These are phyloP conservation scores for Berghia stephanieae DNA, from an alignment of 1,140 invertebrate species.

Conservation along the genomic window DNA sequence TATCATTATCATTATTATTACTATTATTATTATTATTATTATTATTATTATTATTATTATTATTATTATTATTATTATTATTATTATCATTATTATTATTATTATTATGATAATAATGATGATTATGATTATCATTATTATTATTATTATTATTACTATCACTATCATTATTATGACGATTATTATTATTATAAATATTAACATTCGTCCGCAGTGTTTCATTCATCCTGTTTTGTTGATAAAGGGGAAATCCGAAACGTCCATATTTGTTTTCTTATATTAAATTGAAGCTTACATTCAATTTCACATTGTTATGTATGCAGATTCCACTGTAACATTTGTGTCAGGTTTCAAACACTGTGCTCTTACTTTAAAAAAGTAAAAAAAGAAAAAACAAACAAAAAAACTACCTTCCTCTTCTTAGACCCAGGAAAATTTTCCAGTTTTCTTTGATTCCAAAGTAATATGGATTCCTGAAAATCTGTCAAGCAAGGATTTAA, in stretches of 20 bases:
- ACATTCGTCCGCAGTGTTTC: not conserved
- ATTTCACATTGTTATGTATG: not conserved
- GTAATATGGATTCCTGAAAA: conserved; percentile 88
- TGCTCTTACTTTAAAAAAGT: not conserved
- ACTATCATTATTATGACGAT: not conserved
- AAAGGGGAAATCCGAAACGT: too few relatives aligned
- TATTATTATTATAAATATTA: not conserved
- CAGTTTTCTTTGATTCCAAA: conserved; percentile 88
- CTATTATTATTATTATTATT: too few relatives aligned
- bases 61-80: too few relatives aligned
- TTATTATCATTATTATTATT: too few relatives aligned
- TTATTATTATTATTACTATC: too few relatives aligned
- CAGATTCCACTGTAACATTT: not conserved
- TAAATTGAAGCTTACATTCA: not conserved
- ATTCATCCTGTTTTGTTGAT: too few relatives aligned
- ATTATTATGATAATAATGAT: too few relatives aligned
- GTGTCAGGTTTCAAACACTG: not conserved
- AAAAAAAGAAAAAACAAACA: conserved; percentile 1
- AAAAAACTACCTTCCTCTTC: conserved; percentile 72
- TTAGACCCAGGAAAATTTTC: conserved; percentile 85
- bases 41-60: too few relatives aligned
- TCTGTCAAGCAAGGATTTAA: conserved; percentile 55
- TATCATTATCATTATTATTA: too few relatives aligned
- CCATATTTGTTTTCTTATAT: too few relatives aligned
- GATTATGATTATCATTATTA: too few relatives aligned